Evolutionary conservation across 2,797 vertebrate genomes (phyloP), one percentile per base, ranked within the genome.

Genomic region (Sebastes aleutianus): DNA sequence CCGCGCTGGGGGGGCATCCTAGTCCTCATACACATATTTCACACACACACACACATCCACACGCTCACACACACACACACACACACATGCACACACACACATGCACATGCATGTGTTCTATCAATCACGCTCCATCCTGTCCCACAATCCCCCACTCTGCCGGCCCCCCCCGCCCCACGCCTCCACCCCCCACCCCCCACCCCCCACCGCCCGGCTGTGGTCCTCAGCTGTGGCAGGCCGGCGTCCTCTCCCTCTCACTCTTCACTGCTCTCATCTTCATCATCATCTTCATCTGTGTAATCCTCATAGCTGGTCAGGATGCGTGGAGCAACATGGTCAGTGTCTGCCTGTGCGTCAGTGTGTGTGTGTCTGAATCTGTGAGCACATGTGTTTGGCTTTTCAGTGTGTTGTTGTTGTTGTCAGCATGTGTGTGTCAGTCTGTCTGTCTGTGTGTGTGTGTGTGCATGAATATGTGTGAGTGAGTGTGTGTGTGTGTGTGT

Each of bases 181-280:
- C 58, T 4, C 47, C 63, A 8, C 13, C 29, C 3, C 69, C 56
- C 63, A 8, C 13, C 29, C 3, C 69, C 56, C 18, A 3, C 67
- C 26, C 78, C 76, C 87, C 82, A 53, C 77, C 64, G 84, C 89
- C 84, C 74, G 91, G 78, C 85, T 88, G 85, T 78, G 70, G 90
- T 94, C 91, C 93, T 94, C 93, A 94, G 93, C 94, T 94, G 91
- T 92, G 92, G 84, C 91, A 89, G 93, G 91, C 92, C 88, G 65
- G 84, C 65, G 78, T 93, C 91, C 83, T 91, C 87, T 90, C 90
- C 83, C 86, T 86, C 90, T 85, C 74, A 86, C 91, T 93, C 90
- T 91, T 90, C 87, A 76, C 88, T 26, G 70, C 79, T 84, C 78
- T 89, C 88, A 86, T 90, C 88, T 79, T 85, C 90, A 85, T 83